phyloP scores from a whole-genome alignment of 2,797 vertebrate species.

The Acanthurus leucopareius region DNA sequence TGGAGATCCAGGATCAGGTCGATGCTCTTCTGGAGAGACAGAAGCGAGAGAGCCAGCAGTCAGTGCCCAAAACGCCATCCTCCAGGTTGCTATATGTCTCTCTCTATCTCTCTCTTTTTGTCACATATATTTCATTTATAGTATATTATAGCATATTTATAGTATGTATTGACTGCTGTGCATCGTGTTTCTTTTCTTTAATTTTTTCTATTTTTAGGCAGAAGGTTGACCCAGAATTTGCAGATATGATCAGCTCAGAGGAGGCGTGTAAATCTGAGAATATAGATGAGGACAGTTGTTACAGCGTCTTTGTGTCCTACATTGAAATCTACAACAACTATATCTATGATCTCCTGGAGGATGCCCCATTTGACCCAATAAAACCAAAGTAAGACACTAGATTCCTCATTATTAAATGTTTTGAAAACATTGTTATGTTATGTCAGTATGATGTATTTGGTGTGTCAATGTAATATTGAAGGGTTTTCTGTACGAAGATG shows the following conservation, averaged over 20 bases:
- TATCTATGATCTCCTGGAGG: constrained; percentile 97
- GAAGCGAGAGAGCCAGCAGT: constrained; percentile 87
- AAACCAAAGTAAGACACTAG: constrained; percentile 92
- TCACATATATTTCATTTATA: too few species aligned
- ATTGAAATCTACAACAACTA: constrained; percentile 99
- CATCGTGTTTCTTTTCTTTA: too few species aligned
- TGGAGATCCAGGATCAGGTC: constrained; percentile 94
- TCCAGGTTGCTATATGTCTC: constrained; percentile 80
- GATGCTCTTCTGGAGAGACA: constrained; percentile 95
- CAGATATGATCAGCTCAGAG: constrained; percentile 92
- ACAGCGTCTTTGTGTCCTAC: constrained; percentile 95
- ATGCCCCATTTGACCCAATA: constrained; percentile 88
- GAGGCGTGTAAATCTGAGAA: constrained; percentile 89
- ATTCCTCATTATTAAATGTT: too few species aligned
- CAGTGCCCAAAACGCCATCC: constrained; percentile 85
- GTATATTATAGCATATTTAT: too few species aligned
- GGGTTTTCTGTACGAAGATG: neutral
- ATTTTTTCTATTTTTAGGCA: constrained; percentile 79
- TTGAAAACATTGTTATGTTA: too few species aligned
- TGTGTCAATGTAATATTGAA: neutral
- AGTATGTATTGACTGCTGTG: neutral
- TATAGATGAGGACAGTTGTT: constrained; percentile 96
- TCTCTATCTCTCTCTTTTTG: too few species aligned
- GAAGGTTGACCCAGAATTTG: constrained; percentile 93
- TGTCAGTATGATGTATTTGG: too few species aligned